Base-by-base conservation (phyloP, 2,888 invertebrate species). In the Camponotus fellah region DNA sequence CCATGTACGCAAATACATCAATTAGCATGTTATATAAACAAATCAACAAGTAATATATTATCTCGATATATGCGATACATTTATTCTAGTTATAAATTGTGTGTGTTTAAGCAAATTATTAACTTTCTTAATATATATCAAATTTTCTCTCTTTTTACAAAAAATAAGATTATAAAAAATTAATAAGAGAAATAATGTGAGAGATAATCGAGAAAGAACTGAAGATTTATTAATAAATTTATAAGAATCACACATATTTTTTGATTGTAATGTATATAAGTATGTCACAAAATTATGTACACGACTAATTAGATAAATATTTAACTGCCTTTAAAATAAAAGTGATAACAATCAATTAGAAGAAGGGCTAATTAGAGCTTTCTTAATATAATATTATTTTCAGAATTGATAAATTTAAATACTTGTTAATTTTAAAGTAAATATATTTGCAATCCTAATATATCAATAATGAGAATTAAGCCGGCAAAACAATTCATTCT, bases 401-500 rank as follows among this genome's bases (percentile, higher is more conserved):
- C 14, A 46, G 12, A 46, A 46, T 46, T 46, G 12, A 46, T 49
- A 46, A 46, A 62, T 34, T 64, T 12, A 8, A n/a, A 64, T 10
- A n/a, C 12, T 4, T 66, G 14, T 34, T 26, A 26, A 26, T 26
- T 14, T 12, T 17, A 58, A 71, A 46, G 26, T 72, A 26, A 60
- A 60, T 10, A 34, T 17, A 17, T 34, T 34, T 46, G 4, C 9
- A 21, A 8, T 26, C 0, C 3, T 58, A 40, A 64, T 21, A 32
- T 26, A 1, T 58, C 34, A 69, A 53, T 56, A n/a, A 53, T 10
- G 62, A n/a, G n/a, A 10, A 21, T 58, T 58, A 43, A 10, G 40
- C 46, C 21, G 10, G 12, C 6, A 8, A 74, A 75, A 40, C 32
- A 12, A 64, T 75, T 82, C 40, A 32, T 81, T 71, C 62, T 26